Conservation (phyloP, 2,888 invertebrate species). For the Lasioglossum oenotherae region DNA sequence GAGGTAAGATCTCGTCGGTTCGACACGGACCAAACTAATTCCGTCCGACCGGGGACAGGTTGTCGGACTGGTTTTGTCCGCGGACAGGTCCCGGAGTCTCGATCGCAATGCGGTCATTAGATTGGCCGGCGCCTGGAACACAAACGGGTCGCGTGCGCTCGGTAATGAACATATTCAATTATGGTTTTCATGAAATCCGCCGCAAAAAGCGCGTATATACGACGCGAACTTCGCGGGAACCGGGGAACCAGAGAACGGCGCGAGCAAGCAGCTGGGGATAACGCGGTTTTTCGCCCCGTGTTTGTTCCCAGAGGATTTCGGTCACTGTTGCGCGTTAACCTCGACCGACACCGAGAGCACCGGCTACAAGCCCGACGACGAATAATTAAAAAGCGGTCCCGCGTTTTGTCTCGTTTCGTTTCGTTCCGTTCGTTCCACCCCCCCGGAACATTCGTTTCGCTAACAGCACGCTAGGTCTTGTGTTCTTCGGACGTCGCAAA, state of each 20-base stretch:
- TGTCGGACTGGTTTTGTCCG: slow-evolving; percentile 16
- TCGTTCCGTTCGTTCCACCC: neutral
- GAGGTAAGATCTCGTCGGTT: neutral
- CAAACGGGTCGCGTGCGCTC: slow-evolving; percentile 37
- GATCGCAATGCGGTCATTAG: neutral
- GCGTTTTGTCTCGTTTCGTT: neutral
- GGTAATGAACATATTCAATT: slow-evolving; percentile 75
- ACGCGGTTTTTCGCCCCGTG: slow-evolving; percentile 16
- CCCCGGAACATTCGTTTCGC: neutral
- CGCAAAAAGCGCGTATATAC: slow-evolving; percentile 39
- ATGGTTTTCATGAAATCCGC: slow-evolving; percentile 73
- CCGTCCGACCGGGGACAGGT: neutral
- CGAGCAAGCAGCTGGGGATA: slow-evolving; percentile 19
- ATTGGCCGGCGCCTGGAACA: slow-evolving; percentile 15
- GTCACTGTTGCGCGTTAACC: neutral
- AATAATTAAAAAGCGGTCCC: slow-evolving; percentile 20
- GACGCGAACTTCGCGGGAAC: slow-evolving; percentile 32
- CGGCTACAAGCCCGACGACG: neutral
- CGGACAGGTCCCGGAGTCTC: neutral
- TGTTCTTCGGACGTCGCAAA: too few relatives aligned
- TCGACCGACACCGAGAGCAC: neutral
- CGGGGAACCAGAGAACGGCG: slow-evolving; percentile 7
- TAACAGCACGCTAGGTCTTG: neutral
- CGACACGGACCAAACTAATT: slow-evolving; percentile 42
- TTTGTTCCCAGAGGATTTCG: slow-evolving; percentile 18